phyloP scores from a whole-genome alignment of 1,140 invertebrate species.

The Sinella curviseta region DNA sequence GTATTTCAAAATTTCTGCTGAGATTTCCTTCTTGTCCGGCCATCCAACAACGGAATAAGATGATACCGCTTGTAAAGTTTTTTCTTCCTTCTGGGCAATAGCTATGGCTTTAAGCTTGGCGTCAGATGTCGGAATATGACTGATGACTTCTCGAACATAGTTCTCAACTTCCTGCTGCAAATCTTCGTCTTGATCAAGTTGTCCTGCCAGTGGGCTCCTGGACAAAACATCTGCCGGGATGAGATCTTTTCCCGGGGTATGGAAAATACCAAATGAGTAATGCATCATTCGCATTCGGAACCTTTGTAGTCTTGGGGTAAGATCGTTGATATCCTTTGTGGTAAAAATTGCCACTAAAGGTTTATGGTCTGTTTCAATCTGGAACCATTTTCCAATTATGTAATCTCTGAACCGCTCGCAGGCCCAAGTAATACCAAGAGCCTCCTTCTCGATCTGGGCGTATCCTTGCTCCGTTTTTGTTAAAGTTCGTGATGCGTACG shows the following conservation, averaged over 20 bases:
- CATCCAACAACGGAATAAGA: neutral
- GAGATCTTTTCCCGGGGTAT: conserved; percentile 52
- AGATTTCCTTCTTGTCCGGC: neutral
- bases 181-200: neutral
- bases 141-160: neutral
- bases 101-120: neutral
- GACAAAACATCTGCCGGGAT: conserved; percentile 52
- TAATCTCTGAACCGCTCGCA: conserved; percentile 49
- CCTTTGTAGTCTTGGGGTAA: conserved; percentile 53
- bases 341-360: conserved; percentile 49
- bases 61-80: neutral
- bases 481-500: conserved; percentile 51
- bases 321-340: conserved; percentile 50
- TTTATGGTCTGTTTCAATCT: conserved; percentile 53
- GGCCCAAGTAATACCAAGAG: conserved; percentile 50
- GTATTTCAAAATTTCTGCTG: neutral
- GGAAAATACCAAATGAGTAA: conserved; percentile 51
- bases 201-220: conserved; percentile 36
- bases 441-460: conserved; percentile 52
- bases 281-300: conserved; percentile 53
- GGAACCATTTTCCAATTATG: conserved; percentile 48
- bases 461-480: conserved; percentile 49
- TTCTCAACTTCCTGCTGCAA: conserved; percentile 9
- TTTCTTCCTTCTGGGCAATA: conserved; percentile 24
- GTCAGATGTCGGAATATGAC: conserved; percentile 7